Percentiles rank a stretch among this genome's conserved stretches.
These are phyloP conservation scores for Drosophila aldrichi DNA, from an alignment of 2,888 invertebrate species.

Conservation along the genomic window DNA sequence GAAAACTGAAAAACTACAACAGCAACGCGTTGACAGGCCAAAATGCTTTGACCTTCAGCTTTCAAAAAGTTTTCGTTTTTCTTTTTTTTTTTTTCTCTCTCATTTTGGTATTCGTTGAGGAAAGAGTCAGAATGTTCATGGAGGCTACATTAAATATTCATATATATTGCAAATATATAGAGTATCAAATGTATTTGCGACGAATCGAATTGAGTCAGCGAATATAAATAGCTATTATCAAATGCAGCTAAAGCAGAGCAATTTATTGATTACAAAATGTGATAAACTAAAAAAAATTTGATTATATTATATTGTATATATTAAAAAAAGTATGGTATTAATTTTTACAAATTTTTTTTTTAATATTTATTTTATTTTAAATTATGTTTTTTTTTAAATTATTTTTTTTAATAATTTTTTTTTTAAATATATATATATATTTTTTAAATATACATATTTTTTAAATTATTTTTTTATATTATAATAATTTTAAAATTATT, in stretches of 20 bases:
- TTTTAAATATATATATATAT: too few relatives aligned
- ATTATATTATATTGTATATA: too few relatives aligned
- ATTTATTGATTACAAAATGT: neutral
- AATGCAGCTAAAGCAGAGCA: neutral
- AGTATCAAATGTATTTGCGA: neutral
- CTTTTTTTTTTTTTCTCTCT: neutral
- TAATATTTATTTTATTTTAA: too few relatives aligned
- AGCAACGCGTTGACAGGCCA: slow-evolving; percentile 20
- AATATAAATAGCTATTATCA: neutral
- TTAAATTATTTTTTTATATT: too few relatives aligned
- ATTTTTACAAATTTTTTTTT: too few relatives aligned
- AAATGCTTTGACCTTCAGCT: slow-evolving; percentile 30
- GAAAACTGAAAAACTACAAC: neutral
- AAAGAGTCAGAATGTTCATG: neutral
- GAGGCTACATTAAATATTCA: neutral
- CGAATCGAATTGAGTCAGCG: neutral
- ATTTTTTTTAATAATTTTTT: too few relatives aligned
- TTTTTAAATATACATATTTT: too few relatives aligned
- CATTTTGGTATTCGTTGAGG: neutral
- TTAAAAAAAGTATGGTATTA: too few relatives aligned
- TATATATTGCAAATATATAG: slow-evolving; percentile 1
- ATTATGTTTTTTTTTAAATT: too few relatives aligned
- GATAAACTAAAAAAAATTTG: too few relatives aligned
- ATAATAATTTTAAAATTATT: too few relatives aligned
- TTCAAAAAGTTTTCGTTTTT: neutral